A percentile compares a stretch with the other conserved stretches of the same genome.
phyloP scores from a whole-genome alignment of 2,888 invertebrate species.

The Heteropelma amictum region DNA sequence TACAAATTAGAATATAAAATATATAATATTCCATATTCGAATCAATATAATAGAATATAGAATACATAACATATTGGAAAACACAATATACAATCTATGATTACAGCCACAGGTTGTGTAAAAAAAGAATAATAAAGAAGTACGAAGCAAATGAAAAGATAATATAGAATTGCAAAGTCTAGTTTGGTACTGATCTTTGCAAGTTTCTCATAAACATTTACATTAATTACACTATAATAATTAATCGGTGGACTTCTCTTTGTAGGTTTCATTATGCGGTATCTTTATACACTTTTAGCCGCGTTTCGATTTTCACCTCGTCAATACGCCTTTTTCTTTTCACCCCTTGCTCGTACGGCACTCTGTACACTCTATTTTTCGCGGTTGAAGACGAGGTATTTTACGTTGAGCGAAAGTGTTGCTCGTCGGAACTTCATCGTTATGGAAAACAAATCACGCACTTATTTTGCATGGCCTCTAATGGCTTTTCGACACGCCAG shows the following conservation, averaged over 20 bases:
- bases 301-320: neutral
- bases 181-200: too few species aligned
- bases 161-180: too few species aligned
- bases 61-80: too few species aligned
- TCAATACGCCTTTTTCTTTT: neutral
- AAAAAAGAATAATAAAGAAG: too few species aligned
- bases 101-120: too few species aligned
- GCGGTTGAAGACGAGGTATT: slow-evolving; percentile 27
- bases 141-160: too few species aligned
- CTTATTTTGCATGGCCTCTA: slow-evolving; percentile 46
- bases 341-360: neutral
- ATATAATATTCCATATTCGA: too few species aligned
- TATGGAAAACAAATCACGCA: slow-evolving; percentile 49
- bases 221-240: too few species aligned
- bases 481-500: slow-evolving; percentile 49
- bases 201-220: too few species aligned
- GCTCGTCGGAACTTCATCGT: slow-evolving; percentile 40
- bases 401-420: slow-evolving; percentile 26
- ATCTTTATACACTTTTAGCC: neutral
- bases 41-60: too few species aligned
- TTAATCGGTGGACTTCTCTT: neutral
- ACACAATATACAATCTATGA: too few species aligned
- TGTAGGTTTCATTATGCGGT: neutral
- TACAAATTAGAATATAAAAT: too few species aligned
- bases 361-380: slow-evolving; percentile 3